Conservation (phyloP, 2,113 vertebrate species). For the Murina feae region DNA sequence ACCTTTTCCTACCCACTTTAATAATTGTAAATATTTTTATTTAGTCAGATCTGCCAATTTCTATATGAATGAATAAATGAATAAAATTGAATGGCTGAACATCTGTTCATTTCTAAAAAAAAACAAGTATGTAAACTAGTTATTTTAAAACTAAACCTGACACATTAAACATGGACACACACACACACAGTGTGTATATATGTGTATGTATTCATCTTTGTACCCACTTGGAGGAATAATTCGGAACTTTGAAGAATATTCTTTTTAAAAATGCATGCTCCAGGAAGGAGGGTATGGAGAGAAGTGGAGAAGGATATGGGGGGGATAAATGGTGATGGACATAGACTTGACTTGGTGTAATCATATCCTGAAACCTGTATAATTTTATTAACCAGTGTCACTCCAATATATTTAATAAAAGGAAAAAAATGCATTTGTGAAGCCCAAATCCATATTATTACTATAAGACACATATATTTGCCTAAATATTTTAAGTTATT, state of each 20-base stretch:
- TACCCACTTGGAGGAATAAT: neutral
- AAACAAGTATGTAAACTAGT: neutral
- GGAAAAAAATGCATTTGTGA: neutral
- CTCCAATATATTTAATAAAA: neutral
- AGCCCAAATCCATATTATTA: neutral
- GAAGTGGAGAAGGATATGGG: neutral
- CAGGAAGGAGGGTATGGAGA: neutral
- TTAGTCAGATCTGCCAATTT: neutral
- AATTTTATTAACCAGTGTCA: neutral
- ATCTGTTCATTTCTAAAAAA: neutral
- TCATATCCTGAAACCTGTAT: neutral
- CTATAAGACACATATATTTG: neutral
- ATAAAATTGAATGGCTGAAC: neutral
- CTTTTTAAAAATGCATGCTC: neutral
- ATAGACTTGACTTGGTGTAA: neutral
- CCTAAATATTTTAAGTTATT: neutral
- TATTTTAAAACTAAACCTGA: neutral
- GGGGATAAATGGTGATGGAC: neutral
- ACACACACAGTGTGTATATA: neutral
- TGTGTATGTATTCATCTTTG: neutral
- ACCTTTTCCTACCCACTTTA: neutral
- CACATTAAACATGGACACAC: neutral
- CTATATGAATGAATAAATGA: neutral
- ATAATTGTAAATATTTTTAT: constrained; percentile 12
- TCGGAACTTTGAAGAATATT: neutral